A percentile compares a stretch with the other conserved stretches of the same genome.
Conservation (phyloP, 2,888 invertebrate genomes). For the Stenurella melanura region DNA sequence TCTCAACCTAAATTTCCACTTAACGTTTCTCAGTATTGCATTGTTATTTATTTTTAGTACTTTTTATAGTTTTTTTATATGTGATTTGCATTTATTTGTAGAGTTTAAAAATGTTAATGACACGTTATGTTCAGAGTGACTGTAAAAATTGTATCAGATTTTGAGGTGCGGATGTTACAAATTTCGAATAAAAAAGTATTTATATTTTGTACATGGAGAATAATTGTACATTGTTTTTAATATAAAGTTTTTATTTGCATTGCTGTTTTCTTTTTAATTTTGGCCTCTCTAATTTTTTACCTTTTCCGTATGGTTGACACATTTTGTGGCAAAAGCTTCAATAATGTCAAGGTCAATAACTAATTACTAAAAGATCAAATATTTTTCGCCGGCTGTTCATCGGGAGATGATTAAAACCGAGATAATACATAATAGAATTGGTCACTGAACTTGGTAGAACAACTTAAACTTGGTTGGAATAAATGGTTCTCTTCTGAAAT, state of each 20-base stretch:
- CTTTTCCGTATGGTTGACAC: too few species aligned
- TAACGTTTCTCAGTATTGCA: constrained; percentile 9
- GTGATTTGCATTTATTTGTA: neutral
- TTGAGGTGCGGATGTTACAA: neutral
- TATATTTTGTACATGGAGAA: neutral
- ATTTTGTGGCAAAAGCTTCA: too few species aligned
- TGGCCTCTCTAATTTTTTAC: too few species aligned
- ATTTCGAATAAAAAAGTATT: neutral
- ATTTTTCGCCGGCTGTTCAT: too few species aligned
- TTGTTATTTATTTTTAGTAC: constrained; percentile 10
- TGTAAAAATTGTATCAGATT: neutral
- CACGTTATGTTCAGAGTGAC: neutral
- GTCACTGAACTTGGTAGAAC: too few species aligned
- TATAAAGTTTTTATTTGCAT: neutral
- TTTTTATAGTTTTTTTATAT: neutral
- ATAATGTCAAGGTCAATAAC: too few species aligned
- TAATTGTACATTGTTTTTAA: neutral
- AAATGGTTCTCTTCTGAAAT: too few species aligned
- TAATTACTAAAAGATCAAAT: too few species aligned
- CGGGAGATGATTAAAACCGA: too few species aligned
- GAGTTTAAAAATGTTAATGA: neutral
- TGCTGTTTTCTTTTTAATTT: neutral
- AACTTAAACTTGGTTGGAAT: too few species aligned
- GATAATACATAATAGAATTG: too few species aligned
- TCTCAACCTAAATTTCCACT: constrained; percentile 2